A percentile compares a stretch with the other conserved stretches of the same genome.
Evolutionary conservation across 2,888 invertebrate species (phyloP).

Genomic region (Esperia sulphurella): DNA sequence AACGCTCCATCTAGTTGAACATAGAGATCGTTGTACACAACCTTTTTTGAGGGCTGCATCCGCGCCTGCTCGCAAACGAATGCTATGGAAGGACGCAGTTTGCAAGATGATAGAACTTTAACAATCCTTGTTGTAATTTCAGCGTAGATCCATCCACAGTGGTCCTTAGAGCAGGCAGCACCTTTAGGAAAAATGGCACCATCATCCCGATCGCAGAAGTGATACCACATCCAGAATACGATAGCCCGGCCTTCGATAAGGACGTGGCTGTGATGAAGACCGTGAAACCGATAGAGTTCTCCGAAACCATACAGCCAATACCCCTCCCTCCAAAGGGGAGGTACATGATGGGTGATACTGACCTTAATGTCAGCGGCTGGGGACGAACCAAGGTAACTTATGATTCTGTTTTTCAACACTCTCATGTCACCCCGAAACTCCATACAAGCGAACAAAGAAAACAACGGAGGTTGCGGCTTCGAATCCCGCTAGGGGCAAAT

Average conservation of each 20-base stretch:
- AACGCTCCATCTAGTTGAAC: too few species aligned
- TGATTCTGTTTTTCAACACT: too few species aligned
- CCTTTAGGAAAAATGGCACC: slow-evolving; percentile 58
- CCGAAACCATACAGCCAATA: slow-evolving; percentile 47
- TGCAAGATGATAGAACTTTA: too few species aligned
- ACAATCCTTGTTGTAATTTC: slow-evolving; percentile 1
- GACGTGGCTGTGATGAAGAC: slow-evolving; percentile 66
- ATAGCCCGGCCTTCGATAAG: slow-evolving; percentile 59
- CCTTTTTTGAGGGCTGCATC: too few species aligned
- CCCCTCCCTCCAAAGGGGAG: slow-evolving; percentile 35
- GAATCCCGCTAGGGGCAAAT: too few species aligned
- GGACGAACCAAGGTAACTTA: slow-evolving; percentile 52
- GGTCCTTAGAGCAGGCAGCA: slow-evolving; percentile 67
- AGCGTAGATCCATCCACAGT: slow-evolving; percentile 61
- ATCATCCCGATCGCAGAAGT: slow-evolving; percentile 60
- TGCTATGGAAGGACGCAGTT: too few species aligned
- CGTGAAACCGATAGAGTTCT: slow-evolving; percentile 47
- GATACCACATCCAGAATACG: slow-evolving; percentile 54
- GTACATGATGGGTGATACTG: slow-evolving; percentile 32
- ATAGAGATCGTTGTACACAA: too few species aligned
- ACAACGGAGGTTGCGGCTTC: too few species aligned
- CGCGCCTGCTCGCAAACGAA: too few species aligned
- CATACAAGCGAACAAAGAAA: too few species aligned
- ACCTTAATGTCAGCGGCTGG: slow-evolving; percentile 61
- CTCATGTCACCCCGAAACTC: too few species aligned